Evolutionary conservation across 2,113 vertebrate species (phyloP).

Genomic region (Chroicocephalus ridibundus): DNA sequence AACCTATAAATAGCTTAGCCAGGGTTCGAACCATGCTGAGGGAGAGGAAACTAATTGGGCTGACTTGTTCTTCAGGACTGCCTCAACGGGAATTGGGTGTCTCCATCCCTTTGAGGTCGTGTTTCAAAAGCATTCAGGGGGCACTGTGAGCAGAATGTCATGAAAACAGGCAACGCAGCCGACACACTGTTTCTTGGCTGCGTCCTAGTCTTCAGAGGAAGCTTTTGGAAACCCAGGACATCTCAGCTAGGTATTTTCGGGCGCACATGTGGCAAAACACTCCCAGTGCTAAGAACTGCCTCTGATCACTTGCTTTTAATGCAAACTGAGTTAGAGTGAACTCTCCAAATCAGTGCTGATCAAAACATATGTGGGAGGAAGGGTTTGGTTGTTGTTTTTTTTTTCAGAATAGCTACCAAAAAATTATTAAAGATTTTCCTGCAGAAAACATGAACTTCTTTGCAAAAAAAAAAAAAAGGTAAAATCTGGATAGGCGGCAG

Average conservation of each 20-base stretch:
- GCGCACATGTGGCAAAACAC: background rate
- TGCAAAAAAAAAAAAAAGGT: background rate
- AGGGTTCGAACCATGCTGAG: background rate
- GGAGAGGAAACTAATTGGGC: background rate
- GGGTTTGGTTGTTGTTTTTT: background rate
- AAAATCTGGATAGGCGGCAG: no score
- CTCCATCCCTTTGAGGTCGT: background rate
- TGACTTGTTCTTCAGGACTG: background rate
- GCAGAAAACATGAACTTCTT: background rate
- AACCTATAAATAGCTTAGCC: background rate
- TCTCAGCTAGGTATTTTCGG: background rate
- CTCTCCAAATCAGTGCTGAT: background rate
- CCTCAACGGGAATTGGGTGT: background rate
- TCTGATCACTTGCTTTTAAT: background rate
- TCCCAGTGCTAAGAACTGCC: background rate
- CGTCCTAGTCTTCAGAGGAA: background rate
- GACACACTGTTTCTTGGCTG: background rate
- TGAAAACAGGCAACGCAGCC: background rate
- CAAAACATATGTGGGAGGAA: background rate
- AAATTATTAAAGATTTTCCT: background rate
- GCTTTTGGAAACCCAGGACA: background rate
- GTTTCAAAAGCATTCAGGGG: background rate
- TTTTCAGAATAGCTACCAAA: background rate
- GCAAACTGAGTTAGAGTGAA: background rate
- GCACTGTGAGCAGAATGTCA: background rate